Evolutionary conservation across 2,888 invertebrate species (phyloP), one percentile per base, ranked within the genome.

Genomic region (Lochmaea capreae): DNA sequence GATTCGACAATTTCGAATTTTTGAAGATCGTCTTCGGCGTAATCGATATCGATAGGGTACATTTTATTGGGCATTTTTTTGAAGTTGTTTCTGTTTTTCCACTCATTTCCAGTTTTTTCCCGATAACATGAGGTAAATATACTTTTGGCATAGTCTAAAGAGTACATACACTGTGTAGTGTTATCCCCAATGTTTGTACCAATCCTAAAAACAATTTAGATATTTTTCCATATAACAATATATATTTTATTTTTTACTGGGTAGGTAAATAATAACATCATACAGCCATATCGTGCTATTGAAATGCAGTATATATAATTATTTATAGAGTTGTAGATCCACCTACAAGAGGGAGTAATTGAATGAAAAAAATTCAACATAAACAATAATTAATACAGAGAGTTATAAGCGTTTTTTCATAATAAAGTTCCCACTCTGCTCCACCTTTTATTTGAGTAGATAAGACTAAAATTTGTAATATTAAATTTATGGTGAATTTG

Each of bases 41-140:
- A 96, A 86, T 98, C 97, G 79, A 99, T 90, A 74, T 99, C 98
- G 63, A 99, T 89, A 0, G 97, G 97, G 85, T 91, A 94, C 89
- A 96, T 94, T 72, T 88, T 88, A 8, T 93, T 93, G 0, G 97
- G 93, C 12, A 81, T 68, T 80, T 85, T 85, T 12, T 81, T 86
- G 85, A 97, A 96, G 73, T 91, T 79, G 22, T 92, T 85, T 49
- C 93, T 88, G 59, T 89, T 81, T 0, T 89, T 87, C 94, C 97
- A 99, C 0, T 82, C 78, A 85, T 98, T 99, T 14, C 95, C 95
- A 0, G 95, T 93, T 87, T 95, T 97, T 33, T 98, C 96, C 42
- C 84, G 81, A 74, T 89, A 88, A 3, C 85, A 33, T 16, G 66
- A 61, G 77, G 91, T 87, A 84, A 98, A 98, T 10, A 86, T 83